A percentile compares a stretch with the other conserved stretches of the same genome.
These are phyloP conservation scores for Candidula unifasciata DNA, from an alignment of 2,888 invertebrate genomes.

Conservation along the genomic window DNA sequence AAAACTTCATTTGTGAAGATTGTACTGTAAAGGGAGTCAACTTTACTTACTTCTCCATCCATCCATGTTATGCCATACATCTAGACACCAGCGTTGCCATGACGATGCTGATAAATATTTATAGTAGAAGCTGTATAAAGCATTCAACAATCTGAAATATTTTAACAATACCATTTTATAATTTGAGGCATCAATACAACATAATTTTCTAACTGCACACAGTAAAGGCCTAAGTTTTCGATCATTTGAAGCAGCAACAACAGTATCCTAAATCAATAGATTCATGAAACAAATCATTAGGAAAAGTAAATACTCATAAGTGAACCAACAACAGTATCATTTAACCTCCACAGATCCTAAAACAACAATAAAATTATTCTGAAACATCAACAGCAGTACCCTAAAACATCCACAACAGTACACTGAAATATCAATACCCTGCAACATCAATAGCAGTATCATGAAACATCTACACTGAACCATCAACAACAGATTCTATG, in stretches of 20 bases:
- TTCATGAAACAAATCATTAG: too few species aligned
- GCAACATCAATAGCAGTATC: conserved; percentile 10
- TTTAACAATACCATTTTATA: not conserved
- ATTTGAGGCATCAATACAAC: not conserved
- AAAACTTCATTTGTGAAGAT: too few species aligned
- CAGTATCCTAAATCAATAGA: too few species aligned
- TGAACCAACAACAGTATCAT: too few species aligned
- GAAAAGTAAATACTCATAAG: too few species aligned
- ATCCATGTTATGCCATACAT: conserved; percentile 61
- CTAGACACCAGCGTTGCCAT: conserved; percentile 74
- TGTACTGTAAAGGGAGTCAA: not conserved
- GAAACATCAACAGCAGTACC: not conserved
- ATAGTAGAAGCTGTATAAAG: conserved; percentile 67
- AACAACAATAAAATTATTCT: not conserved
- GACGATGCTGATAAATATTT: conserved; percentile 72
- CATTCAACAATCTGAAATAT: conserved; percentile 65
- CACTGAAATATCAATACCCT: not conserved
- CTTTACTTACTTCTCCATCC: conserved; percentile 72
- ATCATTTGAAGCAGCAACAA: too few species aligned
- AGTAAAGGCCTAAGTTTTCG: too few species aligned
- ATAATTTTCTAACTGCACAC: too few species aligned
- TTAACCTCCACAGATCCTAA: too few species aligned
- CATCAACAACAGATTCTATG: not conserved
- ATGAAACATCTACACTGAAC: not conserved
- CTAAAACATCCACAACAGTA: too few species aligned